These are phyloP conservation scores for Schmidtea mediterranea DNA, from an alignment of 1,140 invertebrate genomes.

Conservation along the genomic window DNA sequence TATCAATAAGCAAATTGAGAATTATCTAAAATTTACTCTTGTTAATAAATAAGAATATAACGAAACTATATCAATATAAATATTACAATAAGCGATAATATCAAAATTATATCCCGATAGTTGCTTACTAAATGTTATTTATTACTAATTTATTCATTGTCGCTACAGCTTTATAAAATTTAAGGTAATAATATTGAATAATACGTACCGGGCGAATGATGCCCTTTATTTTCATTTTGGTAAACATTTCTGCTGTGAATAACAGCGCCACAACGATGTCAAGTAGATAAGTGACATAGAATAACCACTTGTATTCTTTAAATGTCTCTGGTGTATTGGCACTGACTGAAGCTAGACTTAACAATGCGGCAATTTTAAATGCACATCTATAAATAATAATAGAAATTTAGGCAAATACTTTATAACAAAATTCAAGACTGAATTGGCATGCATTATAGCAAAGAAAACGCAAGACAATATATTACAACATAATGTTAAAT, in stretches of 20 bases:
- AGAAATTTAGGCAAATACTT: not conserved
- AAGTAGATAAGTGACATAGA: slow-evolving; percentile 58
- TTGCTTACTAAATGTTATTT: no score
- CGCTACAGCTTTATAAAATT: no score
- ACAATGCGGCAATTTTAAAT: slow-evolving; percentile 11
- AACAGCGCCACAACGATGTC: slow-evolving; percentile 63
- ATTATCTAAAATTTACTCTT: no score
- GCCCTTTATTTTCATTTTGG: slow-evolving; percentile 81
- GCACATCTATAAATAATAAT: not conserved
- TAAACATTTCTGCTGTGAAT: slow-evolving; percentile 86
- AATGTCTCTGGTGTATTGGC: slow-evolving; percentile 85
- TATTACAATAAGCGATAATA: no score
- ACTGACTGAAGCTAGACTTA: slow-evolving; percentile 71
- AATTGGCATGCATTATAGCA: not conserved
- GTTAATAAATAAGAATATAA: no score
- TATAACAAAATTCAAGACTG: no score
- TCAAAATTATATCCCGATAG: no score
- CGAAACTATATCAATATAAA: no score
- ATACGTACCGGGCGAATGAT: slow-evolving; percentile 26
- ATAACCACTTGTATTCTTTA: slow-evolving; percentile 45
- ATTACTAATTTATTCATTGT: no score
- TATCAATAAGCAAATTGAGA: no score
- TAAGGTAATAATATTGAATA: slow-evolving; percentile 2
- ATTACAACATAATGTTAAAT: slow-evolving; percentile 2
- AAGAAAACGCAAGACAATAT: not conserved